Percentiles rank a stretch among this genome's conserved stretches.
phyloP scores from a whole-genome alignment of 2,113 vertebrate genomes.

The Carassius gibelio region DNA sequence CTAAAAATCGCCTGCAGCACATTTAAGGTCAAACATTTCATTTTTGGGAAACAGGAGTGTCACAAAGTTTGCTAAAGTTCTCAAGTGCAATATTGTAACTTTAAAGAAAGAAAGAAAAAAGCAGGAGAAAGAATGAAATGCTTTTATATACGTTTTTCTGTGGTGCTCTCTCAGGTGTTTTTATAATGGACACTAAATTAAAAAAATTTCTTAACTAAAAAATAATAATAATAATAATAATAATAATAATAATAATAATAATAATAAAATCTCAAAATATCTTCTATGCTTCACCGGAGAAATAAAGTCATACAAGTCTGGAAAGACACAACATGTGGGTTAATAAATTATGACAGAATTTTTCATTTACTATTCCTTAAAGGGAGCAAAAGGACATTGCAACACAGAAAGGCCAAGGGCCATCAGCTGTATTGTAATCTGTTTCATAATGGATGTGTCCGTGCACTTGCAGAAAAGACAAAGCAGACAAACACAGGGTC shows the following conservation, averaged over 20 bases:
- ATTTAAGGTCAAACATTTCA: conserved; percentile 43
- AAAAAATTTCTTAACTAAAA: no score
- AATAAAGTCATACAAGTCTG: background rate
- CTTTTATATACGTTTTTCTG: background rate
- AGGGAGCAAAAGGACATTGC: conserved; percentile 21
- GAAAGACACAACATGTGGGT: background rate
- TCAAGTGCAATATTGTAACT: conserved; percentile 25
- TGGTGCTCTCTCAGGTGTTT: background rate
- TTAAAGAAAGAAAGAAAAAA: conserved; percentile 35
- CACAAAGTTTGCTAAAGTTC: conserved; percentile 6
- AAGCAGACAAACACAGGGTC: background rate
- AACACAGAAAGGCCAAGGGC: background rate
- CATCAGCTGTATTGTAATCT: background rate
- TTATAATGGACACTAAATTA: no score
- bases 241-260: no score
- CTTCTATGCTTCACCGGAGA: background rate
- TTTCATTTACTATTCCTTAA: background rate
- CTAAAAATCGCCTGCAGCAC: background rate
- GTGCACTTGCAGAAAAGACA: background rate
- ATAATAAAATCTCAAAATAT: background rate
- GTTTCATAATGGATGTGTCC: background rate
- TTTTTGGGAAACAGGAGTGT: conserved; percentile 33
- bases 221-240: no score
- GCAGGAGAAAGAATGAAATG: conserved; percentile 10
- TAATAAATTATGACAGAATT: background rate